Base-by-base conservation (phyloP, 2,113 vertebrate genomes). In the Hypomesus transpacificus region DNA sequence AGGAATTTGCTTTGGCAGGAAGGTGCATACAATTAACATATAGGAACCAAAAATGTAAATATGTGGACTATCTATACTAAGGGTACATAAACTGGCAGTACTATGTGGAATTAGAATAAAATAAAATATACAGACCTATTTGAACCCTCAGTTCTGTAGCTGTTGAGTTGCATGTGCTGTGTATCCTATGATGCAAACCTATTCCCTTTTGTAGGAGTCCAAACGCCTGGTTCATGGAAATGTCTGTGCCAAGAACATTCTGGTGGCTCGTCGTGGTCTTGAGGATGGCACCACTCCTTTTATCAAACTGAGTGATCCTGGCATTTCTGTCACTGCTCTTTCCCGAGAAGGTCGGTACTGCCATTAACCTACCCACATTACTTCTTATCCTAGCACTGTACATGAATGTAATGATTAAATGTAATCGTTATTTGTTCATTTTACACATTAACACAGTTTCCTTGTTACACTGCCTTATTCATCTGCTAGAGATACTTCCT, bases 231-330 rank as follows among this genome's bases (percentile, higher is more conserved):
- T 92, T 24, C 97, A 98, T 0, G 95, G 97, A 14, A 98, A 96
- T 0, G 95, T 98, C 28, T 98, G 97, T 65, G 95, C 93, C 13
- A 96, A 95, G 80, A 98, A 98, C 72, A 90, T 98, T 75, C 90
- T 98, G 57, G 87, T 98, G 81, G 96, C 91, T 2, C 82, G 94
- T 51, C 88, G 66, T 0, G 97, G 97, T 26, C 83, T 97, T 56
- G 93, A 92, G 0, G 88, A 89, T 0, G 91, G 90, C 3, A 88
- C 88, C 0, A 80, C 83, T 66, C 97, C 97, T 3, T 96, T 96
- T 0, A 87, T 96, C 68, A 99, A 99, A 85, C 91, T 99, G 79
- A 98, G 97, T 0, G 96, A 99, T 60, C 95, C 96, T 0, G 96
- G 97, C 0, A 90, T 98, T 34, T 85, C 92, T 52, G 85, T 95